A percentile compares a stretch with the other conserved stretches of the same genome.
Conservation (phyloP, 2,797 vertebrate genomes). For the Hypotaenidia philippensis region DNA sequence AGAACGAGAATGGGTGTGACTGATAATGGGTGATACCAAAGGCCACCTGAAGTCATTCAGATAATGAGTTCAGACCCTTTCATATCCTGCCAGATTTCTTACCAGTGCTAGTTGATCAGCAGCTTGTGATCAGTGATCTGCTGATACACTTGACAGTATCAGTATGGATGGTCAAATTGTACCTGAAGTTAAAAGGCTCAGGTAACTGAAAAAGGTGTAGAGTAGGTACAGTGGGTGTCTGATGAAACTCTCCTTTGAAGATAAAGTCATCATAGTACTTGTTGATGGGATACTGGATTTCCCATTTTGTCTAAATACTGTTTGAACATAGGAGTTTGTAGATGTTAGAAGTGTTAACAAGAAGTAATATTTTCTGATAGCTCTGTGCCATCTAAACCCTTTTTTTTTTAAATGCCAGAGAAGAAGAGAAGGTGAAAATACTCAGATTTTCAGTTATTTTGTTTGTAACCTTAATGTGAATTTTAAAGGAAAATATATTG, state of each 20-base stretch:
- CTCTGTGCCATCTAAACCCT: background rate
- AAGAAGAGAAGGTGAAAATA: background rate
- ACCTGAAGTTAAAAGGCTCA: background rate
- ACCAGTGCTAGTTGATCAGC: background rate
- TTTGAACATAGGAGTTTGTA: background rate
- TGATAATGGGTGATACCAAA: background rate
- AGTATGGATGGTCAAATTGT: background rate
- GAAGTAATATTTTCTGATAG: background rate
- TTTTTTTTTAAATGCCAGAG: background rate
- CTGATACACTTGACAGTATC: background rate
- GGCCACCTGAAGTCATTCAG: too few species aligned
- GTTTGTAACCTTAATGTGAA: background rate
- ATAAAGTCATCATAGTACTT: rapidly evolving
- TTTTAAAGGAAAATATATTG: background rate
- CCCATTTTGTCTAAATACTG: background rate
- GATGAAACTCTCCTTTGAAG: background rate
- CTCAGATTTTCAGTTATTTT: background rate
- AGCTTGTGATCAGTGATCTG: background rate
- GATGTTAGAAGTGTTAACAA: background rate
- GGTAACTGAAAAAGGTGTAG: background rate
- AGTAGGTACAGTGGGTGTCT: background rate
- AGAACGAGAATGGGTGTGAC: background rate
- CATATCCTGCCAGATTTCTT: background rate
- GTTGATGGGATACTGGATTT: background rate
- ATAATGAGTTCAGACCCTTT: background rate